Percentiles rank a stretch among this genome's conserved stretches.
phyloP scores from a whole-genome alignment of 2,797 vertebrate genomes.

The Acanthurus tractus region DNA sequence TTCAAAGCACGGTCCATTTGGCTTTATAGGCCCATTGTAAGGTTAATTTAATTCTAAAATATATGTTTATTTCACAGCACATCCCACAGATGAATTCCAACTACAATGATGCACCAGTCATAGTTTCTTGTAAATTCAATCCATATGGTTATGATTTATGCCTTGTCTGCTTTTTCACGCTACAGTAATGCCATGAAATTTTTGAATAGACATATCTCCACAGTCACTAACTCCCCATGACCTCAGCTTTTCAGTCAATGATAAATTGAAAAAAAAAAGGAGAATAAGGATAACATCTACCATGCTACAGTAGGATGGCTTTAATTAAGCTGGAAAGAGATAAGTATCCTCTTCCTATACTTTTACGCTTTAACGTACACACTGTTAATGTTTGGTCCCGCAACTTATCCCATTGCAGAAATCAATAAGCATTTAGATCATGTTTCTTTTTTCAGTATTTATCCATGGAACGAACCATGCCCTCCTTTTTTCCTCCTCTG shows the following conservation, averaged over 20 bases:
- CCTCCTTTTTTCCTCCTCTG: constrained; percentile 20
- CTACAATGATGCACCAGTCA: constrained; percentile 47
- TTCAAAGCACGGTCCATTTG: constrained; percentile 65
- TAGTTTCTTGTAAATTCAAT: constrained; percentile 50
- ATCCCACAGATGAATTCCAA: constrained; percentile 61
- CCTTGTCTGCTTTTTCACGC: constrained; percentile 67
- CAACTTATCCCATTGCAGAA: constrained; percentile 60
- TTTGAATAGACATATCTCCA: constrained; percentile 70
- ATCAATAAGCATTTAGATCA: constrained; percentile 74
- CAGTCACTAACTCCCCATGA: constrained; percentile 57
- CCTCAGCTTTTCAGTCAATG: constrained; percentile 62
- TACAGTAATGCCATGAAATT: constrained; percentile 68
- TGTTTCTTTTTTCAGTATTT: constrained; percentile 68
- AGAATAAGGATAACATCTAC: constrained; percentile 64
- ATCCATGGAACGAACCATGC: constrained; percentile 52
- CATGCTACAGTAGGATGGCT: constrained; percentile 61
- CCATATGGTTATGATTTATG: constrained; percentile 73
- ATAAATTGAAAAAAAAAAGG: constrained; percentile 49
- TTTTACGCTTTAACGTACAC: constrained; percentile 65
- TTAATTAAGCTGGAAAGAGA: constrained; percentile 68
- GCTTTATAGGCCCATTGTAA: constrained; percentile 55
- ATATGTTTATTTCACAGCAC: constrained; percentile 74
- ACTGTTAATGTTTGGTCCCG: constrained; percentile 41
- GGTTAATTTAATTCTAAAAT: constrained; percentile 69
- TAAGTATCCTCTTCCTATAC: constrained; percentile 60